phyloP scores from a whole-genome alignment of 2,113 vertebrate species.

The Sapayoa aenigma region DNA sequence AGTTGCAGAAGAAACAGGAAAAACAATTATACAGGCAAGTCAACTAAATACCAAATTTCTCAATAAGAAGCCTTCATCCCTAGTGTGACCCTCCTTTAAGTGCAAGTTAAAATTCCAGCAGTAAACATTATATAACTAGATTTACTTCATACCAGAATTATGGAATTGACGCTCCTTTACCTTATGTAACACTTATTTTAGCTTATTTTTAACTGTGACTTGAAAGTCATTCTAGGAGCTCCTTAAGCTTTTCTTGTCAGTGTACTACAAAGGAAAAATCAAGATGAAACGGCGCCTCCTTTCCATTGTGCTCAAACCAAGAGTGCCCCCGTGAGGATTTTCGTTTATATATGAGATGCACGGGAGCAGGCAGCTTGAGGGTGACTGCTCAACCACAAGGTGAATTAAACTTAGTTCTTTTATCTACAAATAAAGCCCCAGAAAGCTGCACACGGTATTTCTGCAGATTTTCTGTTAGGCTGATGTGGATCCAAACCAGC shows the following conservation, averaged over 20 bases:
- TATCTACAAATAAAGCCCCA: background rate
- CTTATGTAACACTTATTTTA: background rate
- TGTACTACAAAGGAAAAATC: background rate
- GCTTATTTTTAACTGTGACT: background rate
- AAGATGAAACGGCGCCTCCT: background rate
- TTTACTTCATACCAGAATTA: background rate
- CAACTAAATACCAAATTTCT: background rate
- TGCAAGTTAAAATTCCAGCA: background rate
- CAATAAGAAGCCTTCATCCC: background rate
- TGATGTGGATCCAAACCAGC: background rate
- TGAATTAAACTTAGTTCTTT: background rate
- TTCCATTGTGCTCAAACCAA: background rate
- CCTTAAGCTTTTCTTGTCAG: background rate
- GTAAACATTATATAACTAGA: background rate
- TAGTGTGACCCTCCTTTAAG: background rate
- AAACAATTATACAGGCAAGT: background rate
- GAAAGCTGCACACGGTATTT: background rate
- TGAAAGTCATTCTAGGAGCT: constrained; percentile 1
- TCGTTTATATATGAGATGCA: background rate
- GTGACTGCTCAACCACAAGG: background rate
- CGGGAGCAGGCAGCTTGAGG: background rate
- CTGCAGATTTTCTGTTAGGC: background rate
- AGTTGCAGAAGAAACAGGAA: background rate
- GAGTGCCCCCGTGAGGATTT: constrained; percentile 36
- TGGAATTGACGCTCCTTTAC: background rate